Evolutionary conservation across 2,888 invertebrate genomes (phyloP).

Genomic region (Tortrix viridana): DNA sequence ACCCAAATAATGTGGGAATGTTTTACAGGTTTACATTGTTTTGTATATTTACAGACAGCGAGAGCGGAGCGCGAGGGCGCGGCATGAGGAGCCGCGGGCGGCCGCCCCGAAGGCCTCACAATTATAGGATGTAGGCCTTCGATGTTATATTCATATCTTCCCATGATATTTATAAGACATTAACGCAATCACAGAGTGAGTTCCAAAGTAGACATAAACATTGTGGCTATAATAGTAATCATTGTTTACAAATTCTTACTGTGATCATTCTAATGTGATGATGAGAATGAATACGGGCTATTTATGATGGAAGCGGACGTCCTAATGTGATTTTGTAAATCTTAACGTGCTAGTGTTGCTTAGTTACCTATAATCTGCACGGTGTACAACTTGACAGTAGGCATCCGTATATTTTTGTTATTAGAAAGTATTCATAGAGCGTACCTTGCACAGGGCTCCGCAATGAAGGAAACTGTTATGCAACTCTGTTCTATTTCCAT

Average conservation of each 20-base stretch:
- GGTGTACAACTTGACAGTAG: too few species aligned
- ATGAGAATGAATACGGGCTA: too few species aligned
- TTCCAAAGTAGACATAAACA: slow-evolving; percentile 9
- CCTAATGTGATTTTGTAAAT: too few species aligned
- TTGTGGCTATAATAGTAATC: slow-evolving; percentile 20
- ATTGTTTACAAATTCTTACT: slow-evolving; percentile 15
- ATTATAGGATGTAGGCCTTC: slow-evolving; percentile 64
- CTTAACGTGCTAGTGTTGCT: too few species aligned
- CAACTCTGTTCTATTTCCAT: background rate
- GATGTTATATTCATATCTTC: slow-evolving; percentile 37
- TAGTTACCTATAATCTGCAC: too few species aligned
- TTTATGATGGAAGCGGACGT: too few species aligned
- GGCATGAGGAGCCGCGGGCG: slow-evolving; percentile 71
- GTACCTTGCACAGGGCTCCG: background rate
- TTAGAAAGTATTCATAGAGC: too few species aligned
- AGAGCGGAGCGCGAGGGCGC: slow-evolving; percentile 73
- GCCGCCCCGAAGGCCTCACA: slow-evolving; percentile 66
- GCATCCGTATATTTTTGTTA: too few species aligned
- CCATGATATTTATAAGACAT: slow-evolving; percentile 19
- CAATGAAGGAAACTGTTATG: background rate
- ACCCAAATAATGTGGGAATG: too few species aligned
- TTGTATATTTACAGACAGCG: slow-evolving; percentile 64
- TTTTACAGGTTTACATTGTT: background rate
- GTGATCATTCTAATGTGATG: slow-evolving; percentile 9
- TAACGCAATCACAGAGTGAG: slow-evolving; percentile 6